These are phyloP conservation scores for Caenorhabditis virilis DNA, from an alignment of 2,888 invertebrate genomes.

Conservation along the genomic window DNA sequence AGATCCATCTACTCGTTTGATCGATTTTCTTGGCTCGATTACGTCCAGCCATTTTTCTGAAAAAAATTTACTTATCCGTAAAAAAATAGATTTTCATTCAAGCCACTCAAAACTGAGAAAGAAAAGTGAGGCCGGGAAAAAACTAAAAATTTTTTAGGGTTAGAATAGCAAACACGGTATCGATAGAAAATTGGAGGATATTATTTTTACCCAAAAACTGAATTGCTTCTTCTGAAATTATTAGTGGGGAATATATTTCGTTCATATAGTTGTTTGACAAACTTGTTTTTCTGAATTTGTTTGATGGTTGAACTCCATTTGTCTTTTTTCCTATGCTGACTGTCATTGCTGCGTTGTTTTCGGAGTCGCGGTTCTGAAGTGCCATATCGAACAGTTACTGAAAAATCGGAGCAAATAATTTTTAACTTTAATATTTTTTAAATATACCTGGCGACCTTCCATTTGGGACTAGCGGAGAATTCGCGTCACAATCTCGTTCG, in stretches of 20 bases:
- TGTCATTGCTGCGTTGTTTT: conserved; percentile 30
- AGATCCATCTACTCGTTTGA: conserved; percentile 64
- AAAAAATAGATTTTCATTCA: no score
- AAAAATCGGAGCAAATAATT: neutral
- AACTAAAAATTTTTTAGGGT: conserved; percentile 5
- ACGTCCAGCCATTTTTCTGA: conserved; percentile 61
- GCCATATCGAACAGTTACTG: conserved; percentile 25
- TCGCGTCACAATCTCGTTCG: conserved; percentile 34
- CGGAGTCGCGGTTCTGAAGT: conserved; percentile 13
- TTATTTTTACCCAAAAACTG: conserved; percentile 29
- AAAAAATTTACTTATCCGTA: no score
- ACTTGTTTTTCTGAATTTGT: conserved; percentile 66
- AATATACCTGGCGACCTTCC: conserved; percentile 26
- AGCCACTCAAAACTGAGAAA: no score
- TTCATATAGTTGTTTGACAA: conserved; percentile 1
- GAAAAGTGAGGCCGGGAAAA: neutral
- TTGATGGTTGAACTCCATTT: conserved; percentile 59
- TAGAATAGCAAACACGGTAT: neutral
- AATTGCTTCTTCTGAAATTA: conserved; percentile 17
- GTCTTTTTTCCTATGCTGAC: conserved; percentile 39
- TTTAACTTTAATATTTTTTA: neutral
- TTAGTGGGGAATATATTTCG: neutral
- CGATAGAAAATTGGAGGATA: neutral
- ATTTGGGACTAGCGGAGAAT: conserved; percentile 35
- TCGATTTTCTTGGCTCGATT: conserved; percentile 67